Evolutionary conservation across 37 sponge, comb jelly and placozoan species (phyloP), one percentile per base, ranked within the genome.

Genomic region (Eunapius fragilis): DNA sequence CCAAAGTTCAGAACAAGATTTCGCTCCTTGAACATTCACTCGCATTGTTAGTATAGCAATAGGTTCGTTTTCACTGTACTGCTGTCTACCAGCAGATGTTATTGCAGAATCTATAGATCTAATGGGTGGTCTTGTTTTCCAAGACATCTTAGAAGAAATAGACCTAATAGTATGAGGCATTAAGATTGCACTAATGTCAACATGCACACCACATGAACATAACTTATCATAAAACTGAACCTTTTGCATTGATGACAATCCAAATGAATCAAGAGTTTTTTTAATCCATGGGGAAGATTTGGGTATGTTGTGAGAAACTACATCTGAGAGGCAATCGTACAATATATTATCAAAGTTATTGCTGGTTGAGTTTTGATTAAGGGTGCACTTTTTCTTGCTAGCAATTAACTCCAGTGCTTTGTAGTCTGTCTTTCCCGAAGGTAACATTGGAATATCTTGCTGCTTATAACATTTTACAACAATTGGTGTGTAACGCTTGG

Each of bases 381-480:
- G 47, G 9, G 47, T 11, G 9, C 25, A 28, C 37, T 75, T 31
- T 75, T 3, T 33, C 47, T 45, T 45, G n/a, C 25, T 34, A 25
- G 35, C 76, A 33, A 32, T 33, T 75, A 32, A 32, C 37, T 34
- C 6, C 11, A 75, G 76, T 75, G 33, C 25, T 75, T 34, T 75
- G 35, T 25, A 75, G 32, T 75, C 37, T 32, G 35, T 32, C 31
- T 75, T 75, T 5, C 31, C 33, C 19, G 76, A 75, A 28, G 76
- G 6, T 35, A 75, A 33, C 33, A 27, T 31, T 33, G 76, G 76
- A 75, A 32, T 32, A 7, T 75, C 47, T 45, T 45, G 47, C 47
- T 45, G 35, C 25, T 31, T 75, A 28, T 28, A 32, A 33, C 76
- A 75, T 34, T 75, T 75, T 24, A 75, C 76, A 34, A 75, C 76